Evolutionary conservation across 2,113 vertebrate species (phyloP).

Genomic region (Psophia crepitans): DNA sequence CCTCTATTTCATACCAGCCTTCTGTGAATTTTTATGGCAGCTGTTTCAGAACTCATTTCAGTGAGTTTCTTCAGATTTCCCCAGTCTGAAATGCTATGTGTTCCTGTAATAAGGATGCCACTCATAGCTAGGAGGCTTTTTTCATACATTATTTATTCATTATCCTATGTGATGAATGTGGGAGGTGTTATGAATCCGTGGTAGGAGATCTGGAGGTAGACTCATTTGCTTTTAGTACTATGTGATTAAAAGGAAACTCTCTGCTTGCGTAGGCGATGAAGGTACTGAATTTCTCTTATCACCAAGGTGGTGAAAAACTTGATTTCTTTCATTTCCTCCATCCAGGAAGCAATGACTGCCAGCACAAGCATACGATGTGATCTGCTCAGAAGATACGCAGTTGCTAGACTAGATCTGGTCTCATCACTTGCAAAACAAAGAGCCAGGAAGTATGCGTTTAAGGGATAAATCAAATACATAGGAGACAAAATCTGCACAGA

Average conservation of each 20-base stretch:
- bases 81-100: background rate
- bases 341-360: conserved; percentile 7
- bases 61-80: background rate
- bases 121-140: conserved; percentile 15
- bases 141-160: conserved; percentile 50
- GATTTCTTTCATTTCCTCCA: conserved; percentile 42
- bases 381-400: conserved; percentile 3
- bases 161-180: conserved; percentile 32
- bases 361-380: background rate
- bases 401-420: conserved; percentile 34
- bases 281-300: conserved; percentile 33
- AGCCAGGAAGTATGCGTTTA: conserved; percentile 30
- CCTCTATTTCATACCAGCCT: background rate
- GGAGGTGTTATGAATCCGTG: conserved; percentile 25
- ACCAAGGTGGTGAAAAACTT: background rate
- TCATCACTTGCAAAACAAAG: background rate
- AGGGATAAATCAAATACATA: conserved; percentile 23
- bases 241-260: conserved; percentile 46
- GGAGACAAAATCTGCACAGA: conserved; percentile 24
- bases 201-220: conserved; percentile 32
- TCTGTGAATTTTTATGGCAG: background rate
- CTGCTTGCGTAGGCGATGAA: conserved; percentile 12
- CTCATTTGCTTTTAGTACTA: conserved; percentile 35
- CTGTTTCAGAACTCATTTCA: conserved; percentile 8
- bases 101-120: conserved; percentile 5